Percentiles rank a stretch among this genome's conserved stretches.
These are phyloP conservation scores for Yoshiicerus persimilis DNA, from an alignment of 1,140 invertebrate genomes.

Conservation along the genomic window DNA sequence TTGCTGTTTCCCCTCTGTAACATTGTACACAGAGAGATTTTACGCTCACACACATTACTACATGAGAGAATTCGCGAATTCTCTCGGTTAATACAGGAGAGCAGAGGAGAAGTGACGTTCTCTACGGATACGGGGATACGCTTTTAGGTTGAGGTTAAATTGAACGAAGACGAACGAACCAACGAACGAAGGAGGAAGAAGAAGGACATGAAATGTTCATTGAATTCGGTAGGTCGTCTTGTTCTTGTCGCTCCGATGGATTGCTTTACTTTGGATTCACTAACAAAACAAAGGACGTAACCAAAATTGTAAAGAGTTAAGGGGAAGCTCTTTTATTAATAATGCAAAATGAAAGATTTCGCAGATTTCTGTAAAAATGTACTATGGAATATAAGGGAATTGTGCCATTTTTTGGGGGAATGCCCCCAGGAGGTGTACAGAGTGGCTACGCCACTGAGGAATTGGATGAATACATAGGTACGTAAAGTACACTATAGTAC, in stretches of 20 bases:
- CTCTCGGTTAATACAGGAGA: too few species aligned
- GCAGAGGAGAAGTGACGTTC: too few species aligned
- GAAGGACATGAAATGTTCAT: background rate
- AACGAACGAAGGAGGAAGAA: background rate
- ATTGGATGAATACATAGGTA: background rate
- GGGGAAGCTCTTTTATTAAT: too few species aligned
- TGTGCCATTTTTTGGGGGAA: too few species aligned
- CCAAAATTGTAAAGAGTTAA: too few species aligned
- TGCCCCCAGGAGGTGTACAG: too few species aligned
- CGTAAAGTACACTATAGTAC: background rate
- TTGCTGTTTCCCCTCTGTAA: background rate
- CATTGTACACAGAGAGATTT: background rate
- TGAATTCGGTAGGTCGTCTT: background rate
- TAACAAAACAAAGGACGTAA: too few species aligned
- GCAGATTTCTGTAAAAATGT: too few species aligned
- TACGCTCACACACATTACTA: background rate
- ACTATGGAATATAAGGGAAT: too few species aligned
- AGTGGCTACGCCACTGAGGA: background rate
- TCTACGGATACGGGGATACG: background rate
- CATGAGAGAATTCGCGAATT: background rate
- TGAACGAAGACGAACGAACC: background rate
- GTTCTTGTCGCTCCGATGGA: background rate
- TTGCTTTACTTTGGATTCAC: too few species aligned
- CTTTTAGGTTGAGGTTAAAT: background rate
- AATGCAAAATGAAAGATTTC: too few species aligned